phyloP scores from a whole-genome alignment of 2,113 vertebrate genomes.

The Condylura cristata region DNA sequence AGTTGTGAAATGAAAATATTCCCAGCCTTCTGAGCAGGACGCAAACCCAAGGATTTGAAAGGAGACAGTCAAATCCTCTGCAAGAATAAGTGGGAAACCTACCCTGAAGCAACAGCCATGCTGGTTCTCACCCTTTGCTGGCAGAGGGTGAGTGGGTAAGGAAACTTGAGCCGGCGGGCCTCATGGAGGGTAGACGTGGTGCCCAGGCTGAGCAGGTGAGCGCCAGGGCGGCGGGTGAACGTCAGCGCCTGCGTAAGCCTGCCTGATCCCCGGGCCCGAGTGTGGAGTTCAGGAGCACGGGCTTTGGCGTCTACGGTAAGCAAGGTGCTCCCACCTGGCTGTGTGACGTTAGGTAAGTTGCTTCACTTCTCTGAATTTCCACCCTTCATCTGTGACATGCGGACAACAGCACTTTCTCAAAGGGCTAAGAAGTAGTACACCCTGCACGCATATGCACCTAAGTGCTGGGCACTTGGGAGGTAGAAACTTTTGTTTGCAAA shows the following conservation, averaged over 20 bases:
- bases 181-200: background rate
- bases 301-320: background rate
- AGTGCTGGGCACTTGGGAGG: background rate
- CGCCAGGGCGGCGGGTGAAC: background rate
- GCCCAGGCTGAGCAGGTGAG: background rate
- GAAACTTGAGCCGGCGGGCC: background rate
- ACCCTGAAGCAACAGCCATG: background rate
- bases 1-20: conserved; percentile 31
- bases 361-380: background rate
- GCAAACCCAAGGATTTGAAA: background rate
- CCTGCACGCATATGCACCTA: background rate
- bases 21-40: background rate
- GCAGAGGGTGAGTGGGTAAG: background rate
- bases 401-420: background rate
- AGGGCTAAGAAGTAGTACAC: background rate
- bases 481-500: background rate
- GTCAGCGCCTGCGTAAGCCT: background rate
- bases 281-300: background rate
- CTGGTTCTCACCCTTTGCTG: background rate
- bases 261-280: too few species aligned
- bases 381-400: background rate
- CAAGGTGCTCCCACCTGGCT: background rate
- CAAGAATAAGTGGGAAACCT: background rate
- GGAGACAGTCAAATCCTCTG: background rate
- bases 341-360: background rate